These are phyloP conservation scores for Erpetoichthys calabaricus DNA, from an alignment of 2,797 vertebrate species.

Conservation along the genomic window DNA sequence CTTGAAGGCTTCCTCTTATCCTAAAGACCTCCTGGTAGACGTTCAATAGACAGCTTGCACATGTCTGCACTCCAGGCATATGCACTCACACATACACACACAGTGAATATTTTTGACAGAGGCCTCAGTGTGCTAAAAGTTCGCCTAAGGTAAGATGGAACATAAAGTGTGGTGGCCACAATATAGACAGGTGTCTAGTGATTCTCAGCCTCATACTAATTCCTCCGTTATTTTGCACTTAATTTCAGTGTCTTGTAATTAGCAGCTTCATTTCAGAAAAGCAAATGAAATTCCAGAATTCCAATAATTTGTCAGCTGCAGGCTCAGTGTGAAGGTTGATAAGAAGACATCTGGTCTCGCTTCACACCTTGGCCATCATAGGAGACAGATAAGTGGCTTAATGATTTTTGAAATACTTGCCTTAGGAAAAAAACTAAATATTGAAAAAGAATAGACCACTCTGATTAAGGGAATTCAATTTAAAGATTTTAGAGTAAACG, in stretches of 20 bases:
- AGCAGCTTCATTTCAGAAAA: too few relatives aligned
- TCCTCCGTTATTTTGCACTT: too few relatives aligned
- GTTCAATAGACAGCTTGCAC: neutral
- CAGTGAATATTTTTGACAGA: conserved; percentile 4
- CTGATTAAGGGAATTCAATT: conserved; percentile 48
- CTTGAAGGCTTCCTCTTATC: too few relatives aligned
- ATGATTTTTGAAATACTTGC: conserved; percentile 43
- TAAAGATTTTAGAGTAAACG: conserved; percentile 42
- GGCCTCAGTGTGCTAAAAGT: too few relatives aligned
- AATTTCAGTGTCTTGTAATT: too few relatives aligned
- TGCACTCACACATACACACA: conserved; percentile 7
- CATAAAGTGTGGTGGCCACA: too few relatives aligned
- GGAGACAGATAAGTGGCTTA: conserved; percentile 42
- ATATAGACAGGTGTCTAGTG: too few relatives aligned
- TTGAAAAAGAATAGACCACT: conserved; percentile 48
- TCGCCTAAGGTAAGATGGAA: too few relatives aligned
- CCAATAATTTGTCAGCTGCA: conserved; percentile 8
- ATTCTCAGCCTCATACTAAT: too few relatives aligned
- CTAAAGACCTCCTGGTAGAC: too few relatives aligned
- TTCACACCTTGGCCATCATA: conserved; percentile 24
- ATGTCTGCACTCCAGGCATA: conserved; percentile 11
- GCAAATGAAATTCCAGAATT: neutral
- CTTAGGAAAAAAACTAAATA: conserved; percentile 54
- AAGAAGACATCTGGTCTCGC: conserved; percentile 7
- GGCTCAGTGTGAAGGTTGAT: conserved; percentile 1